Evolutionary conservation across 1,140 invertebrate species (phyloP).

Genomic region (Cydia strobilella): DNA sequence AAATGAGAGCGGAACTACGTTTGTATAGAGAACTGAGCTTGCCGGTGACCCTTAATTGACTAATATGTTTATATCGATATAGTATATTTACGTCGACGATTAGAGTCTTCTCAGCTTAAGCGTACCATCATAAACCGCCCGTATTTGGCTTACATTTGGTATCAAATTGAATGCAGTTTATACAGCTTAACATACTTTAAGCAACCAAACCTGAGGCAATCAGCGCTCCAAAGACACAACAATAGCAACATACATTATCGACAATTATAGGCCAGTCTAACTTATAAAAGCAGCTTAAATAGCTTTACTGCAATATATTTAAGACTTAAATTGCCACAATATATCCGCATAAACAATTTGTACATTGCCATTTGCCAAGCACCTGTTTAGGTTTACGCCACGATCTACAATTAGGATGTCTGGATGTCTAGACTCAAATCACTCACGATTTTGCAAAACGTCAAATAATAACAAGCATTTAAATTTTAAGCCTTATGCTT

Average conservation of each 20-base stretch:
- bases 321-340: not conserved
- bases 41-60: too few species aligned
- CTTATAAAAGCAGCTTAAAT: not conserved
- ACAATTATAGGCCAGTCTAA: not conserved
- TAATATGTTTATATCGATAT: too few species aligned
- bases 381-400: conserved; percentile 13
- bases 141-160: not conserved
- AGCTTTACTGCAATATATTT: not conserved
- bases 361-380: not conserved
- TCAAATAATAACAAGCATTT: not conserved
- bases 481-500: not conserved
- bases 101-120: too few species aligned
- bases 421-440: conserved; percentile 16
- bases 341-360: not conserved
- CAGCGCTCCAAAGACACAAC: conserved; percentile 1
- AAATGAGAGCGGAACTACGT: too few species aligned
- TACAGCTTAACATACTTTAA: not conserved
- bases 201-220: conserved; percentile 1
- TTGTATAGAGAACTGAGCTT: too few species aligned
- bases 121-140: too few species aligned
- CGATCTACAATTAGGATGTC: conserved; percentile 16
- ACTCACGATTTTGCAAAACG: conserved; percentile 11
- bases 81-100: too few species aligned
- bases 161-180: not conserved
- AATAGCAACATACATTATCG: conserved; percentile 17